Percentiles rank a stretch among this genome's conserved stretches.
Evolutionary conservation across 2,888 invertebrate species (phyloP).

Genomic region (Polydrusus tereticollis): DNA sequence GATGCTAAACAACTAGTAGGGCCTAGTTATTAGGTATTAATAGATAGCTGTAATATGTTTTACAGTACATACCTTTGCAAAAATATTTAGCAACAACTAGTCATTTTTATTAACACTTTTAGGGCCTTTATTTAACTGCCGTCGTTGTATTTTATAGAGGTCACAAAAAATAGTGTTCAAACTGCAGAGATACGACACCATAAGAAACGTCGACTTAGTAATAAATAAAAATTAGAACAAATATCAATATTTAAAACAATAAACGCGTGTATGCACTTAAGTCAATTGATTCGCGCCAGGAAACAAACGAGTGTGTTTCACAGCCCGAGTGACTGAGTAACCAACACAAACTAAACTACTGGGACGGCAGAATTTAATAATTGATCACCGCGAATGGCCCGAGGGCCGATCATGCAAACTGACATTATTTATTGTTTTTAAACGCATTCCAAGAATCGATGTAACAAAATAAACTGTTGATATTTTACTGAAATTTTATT

Average conservation of each 20-base stretch:
- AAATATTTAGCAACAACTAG: too few species aligned
- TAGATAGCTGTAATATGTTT: too few species aligned
- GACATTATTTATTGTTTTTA: slow-evolving; percentile 12
- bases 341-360: slow-evolving; percentile 33
- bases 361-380: slow-evolving; percentile 27
- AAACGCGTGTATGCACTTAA: slow-evolving; percentile 27
- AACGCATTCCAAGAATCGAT: slow-evolving; percentile 4
- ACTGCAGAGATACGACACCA: not conserved
- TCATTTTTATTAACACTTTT: too few species aligned
- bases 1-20: too few species aligned
- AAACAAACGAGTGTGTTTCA: slow-evolving; percentile 11
- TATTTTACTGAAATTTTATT: not conserved
- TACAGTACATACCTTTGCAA: too few species aligned
- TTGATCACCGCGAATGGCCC: slow-evolving; percentile 41
- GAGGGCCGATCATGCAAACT: slow-evolving; percentile 33
- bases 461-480: not conserved
- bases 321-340: slow-evolving; percentile 24
- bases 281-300: slow-evolving; percentile 32
- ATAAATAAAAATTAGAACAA: slow-evolving; percentile 17
- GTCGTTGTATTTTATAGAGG: not conserved
- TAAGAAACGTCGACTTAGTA: not conserved
- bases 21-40: too few species aligned
- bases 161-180: slow-evolving; percentile 4
- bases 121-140: too few species aligned
- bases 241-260: slow-evolving; percentile 15